Evolutionary conservation across 37 sponge, comb jelly and placozoan genomes (phyloP), one percentile per base, ranked within the genome.

Genomic region (Diacarnus erythraeanus): DNA sequence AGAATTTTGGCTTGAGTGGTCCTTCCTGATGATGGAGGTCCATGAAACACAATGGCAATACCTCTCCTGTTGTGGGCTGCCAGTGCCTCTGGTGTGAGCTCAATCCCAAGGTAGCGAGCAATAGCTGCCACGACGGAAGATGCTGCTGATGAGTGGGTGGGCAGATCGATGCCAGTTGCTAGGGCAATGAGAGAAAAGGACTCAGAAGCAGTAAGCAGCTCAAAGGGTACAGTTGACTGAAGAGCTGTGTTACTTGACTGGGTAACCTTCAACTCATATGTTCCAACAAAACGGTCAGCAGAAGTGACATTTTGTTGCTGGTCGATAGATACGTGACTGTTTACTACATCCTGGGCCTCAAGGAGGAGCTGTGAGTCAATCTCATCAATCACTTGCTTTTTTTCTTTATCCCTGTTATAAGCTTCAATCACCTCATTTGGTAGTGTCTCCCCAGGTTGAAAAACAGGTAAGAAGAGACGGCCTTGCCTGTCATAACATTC

Each of bases 71-170:
- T 75, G 68, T 90, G 81, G 3, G 94, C 89, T 41, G 70, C 38
- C 41, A 70, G 56, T 2, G 86, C 99, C 57, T 91, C 92, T 31
- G 89, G 87, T 25, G 94, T 88, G 27, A 91, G 56, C 59, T 97
- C 97, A 27, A 96, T 80, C 35, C 99, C 99, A 47, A 98, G 69
- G 82, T 98, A 84, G 25, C 90, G 76, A 34, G 99, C 97, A 64
- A 98, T 86, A 47, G 97, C 92, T n/a, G 89, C 86, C 36, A 75
- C 76, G 3, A 94, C 90, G 35, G 97, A 92, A 1, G 93, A 83
- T 3, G 76, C 92, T 30, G 94, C 69, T 10, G 83, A 72, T 29
- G 63, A 25, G 15, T 77, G 66, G 71, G 54, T 77, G 51, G 42
- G 43, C 2, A 35, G 15, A 25, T 59, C 34, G 25, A 60, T 54